Conservation (phyloP, 2,888 invertebrate genomes). For the Orchesellides sinensis region DNA sequence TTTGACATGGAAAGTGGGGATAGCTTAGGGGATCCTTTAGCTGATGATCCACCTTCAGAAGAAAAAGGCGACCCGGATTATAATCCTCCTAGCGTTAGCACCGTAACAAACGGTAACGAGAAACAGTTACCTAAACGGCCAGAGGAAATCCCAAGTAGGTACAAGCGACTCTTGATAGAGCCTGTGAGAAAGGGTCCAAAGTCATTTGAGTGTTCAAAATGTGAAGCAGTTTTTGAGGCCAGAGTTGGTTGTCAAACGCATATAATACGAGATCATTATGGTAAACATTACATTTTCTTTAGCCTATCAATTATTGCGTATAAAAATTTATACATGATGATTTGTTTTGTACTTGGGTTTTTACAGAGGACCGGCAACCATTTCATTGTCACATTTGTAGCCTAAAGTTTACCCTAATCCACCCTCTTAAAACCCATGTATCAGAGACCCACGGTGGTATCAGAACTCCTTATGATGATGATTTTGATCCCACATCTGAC, state of each 20-base stretch:
- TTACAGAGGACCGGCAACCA: constrained; percentile 23
- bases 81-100: neutral
- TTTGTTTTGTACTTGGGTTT: neutral
- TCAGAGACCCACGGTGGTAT: neutral
- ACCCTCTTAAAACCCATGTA: constrained; percentile 15
- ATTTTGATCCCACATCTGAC: constrained; percentile 1
- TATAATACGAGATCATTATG: constrained; percentile 27
- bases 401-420: neutral
- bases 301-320: neutral
- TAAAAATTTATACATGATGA: neutral
- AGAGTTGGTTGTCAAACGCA: constrained; percentile 26
- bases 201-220: constrained; percentile 34
- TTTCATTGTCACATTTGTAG: constrained; percentile 34
- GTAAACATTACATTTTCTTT: neutral
- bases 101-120: neutral
- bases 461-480: constrained; percentile 32
- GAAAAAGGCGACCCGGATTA: constrained; percentile 11
- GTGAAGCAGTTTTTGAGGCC: constrained; percentile 6
- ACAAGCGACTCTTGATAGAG: neutral
- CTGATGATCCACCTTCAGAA: neutral
- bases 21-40: neutral
- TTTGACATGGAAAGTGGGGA: neutral
- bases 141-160: neutral
- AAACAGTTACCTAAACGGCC: neutral
- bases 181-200: neutral